Percentiles rank a stretch among this genome's conserved stretches.
These are phyloP conservation scores for Altica lythri DNA, from an alignment of 2,888 invertebrate species.

Conservation along the genomic window DNA sequence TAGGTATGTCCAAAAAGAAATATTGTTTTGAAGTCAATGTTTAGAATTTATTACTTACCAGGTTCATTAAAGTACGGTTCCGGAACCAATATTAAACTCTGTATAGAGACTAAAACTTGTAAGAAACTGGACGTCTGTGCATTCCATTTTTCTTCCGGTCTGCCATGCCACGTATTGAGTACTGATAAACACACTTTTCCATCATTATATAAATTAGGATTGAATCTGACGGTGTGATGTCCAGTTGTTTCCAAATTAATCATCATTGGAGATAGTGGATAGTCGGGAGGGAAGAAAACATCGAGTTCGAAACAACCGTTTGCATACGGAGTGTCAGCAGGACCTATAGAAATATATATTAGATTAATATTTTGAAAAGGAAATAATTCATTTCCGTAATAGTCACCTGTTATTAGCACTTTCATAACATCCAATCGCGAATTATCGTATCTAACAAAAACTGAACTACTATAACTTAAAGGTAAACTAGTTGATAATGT, in stretches of 20 bases:
- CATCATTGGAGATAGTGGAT: constrained; percentile 75
- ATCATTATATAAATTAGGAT: constrained; percentile 93
- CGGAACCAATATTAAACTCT: constrained; percentile 87
- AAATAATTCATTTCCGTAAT: not conserved
- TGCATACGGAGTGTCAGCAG: constrained; percentile 89
- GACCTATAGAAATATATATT: too few species aligned
- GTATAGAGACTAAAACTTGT: constrained; percentile 91
- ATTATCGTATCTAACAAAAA: constrained; percentile 93
- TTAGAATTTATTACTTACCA: constrained; percentile 56
- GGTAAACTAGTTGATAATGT: constrained; percentile 91
- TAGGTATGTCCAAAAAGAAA: not conserved
- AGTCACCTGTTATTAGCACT: constrained; percentile 75
- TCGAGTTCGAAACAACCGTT: constrained; percentile 92
- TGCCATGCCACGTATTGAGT: constrained; percentile 94
- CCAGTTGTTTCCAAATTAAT: constrained; percentile 91
- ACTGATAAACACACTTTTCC: constrained; percentile 95
- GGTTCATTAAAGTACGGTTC: constrained; percentile 96
- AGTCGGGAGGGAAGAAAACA: constrained; percentile 84
- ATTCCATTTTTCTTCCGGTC: constrained; percentile 97
- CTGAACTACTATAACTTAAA: constrained; percentile 89
- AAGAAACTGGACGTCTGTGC: constrained; percentile 93
- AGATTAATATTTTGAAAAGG: constrained; percentile 5
- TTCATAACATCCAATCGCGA: constrained; percentile 96
- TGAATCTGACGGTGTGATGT: constrained; percentile 86
- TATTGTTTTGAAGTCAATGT: not conserved